Percentiles rank a stretch among this genome's conserved stretches.
These are phyloP conservation scores for Blomia tropicalis DNA, from an alignment of 2,888 invertebrate species.

Conservation along the genomic window DNA sequence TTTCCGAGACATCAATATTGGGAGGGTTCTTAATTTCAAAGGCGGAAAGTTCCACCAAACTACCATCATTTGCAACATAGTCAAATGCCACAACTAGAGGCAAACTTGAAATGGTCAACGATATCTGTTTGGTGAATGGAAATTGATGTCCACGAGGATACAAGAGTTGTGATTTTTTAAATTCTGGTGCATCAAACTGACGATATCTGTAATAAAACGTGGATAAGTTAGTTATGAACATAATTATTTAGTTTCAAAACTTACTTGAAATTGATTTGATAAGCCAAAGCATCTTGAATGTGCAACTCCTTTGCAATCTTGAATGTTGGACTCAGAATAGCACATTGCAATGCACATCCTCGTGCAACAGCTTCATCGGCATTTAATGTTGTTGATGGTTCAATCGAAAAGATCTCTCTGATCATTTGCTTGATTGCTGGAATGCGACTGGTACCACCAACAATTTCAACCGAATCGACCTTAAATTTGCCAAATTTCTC, in stretches of 20 bases:
- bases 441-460: slow-evolving; percentile 85
- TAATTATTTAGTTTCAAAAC: too few species aligned
- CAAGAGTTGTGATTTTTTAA: slow-evolving; percentile 10
- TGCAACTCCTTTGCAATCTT: slow-evolving; percentile 78
- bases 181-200: slow-evolving; percentile 6
- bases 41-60: slow-evolving; percentile 16
- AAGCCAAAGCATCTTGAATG: slow-evolving; percentile 74
- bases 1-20: background rate
- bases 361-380: slow-evolving; percentile 87
- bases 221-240: too few species aligned
- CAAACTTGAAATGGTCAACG: slow-evolving; percentile 15
- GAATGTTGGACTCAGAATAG: slow-evolving; percentile 91
- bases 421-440: slow-evolving; percentile 51
- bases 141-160: slow-evolving; percentile 21
- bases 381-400: slow-evolving; percentile 84
- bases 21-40: slow-evolving; percentile 15
- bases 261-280: slow-evolving; percentile 46
- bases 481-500: slow-evolving; percentile 23
- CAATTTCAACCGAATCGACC: slow-evolving; percentile 83
- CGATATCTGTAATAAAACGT: background rate
- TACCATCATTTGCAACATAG: slow-evolving; percentile 15
- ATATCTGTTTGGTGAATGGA: slow-evolving; percentile 25
- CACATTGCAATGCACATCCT: slow-evolving; percentile 84
- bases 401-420: slow-evolving; percentile 48
- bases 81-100: slow-evolving; percentile 23